Percentiles rank a stretch among this genome's conserved stretches.
These are phyloP conservation scores for Polydesmus complanatus DNA, from an alignment of 2,888 invertebrate species.

Conservation along the genomic window DNA sequence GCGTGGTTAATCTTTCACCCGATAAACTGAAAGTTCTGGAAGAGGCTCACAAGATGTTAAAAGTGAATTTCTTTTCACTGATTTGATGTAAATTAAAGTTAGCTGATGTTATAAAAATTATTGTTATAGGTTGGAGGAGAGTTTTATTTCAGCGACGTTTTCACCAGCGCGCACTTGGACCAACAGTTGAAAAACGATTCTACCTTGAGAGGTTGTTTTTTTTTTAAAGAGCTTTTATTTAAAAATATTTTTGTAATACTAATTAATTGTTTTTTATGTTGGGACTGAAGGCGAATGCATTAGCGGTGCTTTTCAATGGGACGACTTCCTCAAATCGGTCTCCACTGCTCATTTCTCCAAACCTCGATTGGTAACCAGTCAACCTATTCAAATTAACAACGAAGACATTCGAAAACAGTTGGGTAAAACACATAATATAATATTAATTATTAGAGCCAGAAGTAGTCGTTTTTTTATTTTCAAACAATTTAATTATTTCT, in stretches of 20 bases:
- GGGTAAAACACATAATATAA: background rate
- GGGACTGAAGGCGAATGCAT: background rate
- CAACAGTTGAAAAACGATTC: background rate
- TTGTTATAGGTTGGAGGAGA: background rate
- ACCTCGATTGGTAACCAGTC: background rate
- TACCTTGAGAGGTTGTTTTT: background rate
- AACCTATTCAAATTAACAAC: background rate
- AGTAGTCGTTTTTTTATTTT: too few relatives aligned
- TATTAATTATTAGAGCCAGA: too few relatives aligned
- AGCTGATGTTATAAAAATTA: background rate
- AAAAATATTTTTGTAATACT: background rate
- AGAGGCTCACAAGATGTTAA: background rate
- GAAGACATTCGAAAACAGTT: background rate
- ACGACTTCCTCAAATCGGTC: slow-evolving; percentile 1
- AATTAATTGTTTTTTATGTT: too few relatives aligned
- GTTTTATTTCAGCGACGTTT: background rate
- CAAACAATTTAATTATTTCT: background rate
- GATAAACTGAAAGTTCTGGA: background rate
- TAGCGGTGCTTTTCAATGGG: background rate
- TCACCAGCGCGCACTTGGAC: background rate
- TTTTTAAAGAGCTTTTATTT: too few relatives aligned
- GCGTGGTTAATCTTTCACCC: slow-evolving; percentile 3
- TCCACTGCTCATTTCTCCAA: background rate
- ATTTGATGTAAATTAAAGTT: background rate
- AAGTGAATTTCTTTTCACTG: background rate